Percentiles rank a stretch among this genome's conserved stretches.
Conservation (phyloP, 2,113 vertebrate genomes). For the Osmerus eperlanus region DNA sequence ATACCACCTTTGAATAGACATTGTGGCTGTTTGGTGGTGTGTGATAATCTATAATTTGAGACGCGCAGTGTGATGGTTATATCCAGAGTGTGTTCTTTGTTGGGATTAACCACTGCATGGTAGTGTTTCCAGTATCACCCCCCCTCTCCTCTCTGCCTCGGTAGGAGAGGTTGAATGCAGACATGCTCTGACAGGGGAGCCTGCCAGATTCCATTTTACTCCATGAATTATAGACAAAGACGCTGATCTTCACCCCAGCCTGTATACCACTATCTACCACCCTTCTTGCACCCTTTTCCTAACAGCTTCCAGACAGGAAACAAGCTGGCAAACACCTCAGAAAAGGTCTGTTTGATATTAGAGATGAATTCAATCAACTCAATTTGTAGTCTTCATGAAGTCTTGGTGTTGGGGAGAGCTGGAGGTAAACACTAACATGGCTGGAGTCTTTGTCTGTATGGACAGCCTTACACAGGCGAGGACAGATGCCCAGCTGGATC, state of each 20-base stretch:
- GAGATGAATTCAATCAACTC: too few species aligned
- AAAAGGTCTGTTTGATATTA: too few species aligned
- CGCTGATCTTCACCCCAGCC: constrained; percentile 25
- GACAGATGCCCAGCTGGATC: constrained; percentile 61
- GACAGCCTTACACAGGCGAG: constrained; percentile 30
- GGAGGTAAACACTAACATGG: neutral
- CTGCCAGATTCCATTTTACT: constrained; percentile 63
- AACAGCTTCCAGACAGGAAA: neutral
- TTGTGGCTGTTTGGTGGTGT: too few species aligned
- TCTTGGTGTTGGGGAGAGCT: too few species aligned
- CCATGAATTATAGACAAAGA: constrained; percentile 78
- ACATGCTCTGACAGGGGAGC: constrained; percentile 46
- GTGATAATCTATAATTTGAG: constrained; percentile 7
- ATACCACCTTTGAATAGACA: too few species aligned
- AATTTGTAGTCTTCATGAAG: too few species aligned
- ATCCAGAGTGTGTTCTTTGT: constrained; percentile 42
- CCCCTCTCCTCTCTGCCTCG: constrained; percentile 26
- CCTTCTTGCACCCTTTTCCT: neutral
- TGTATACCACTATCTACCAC: constrained; percentile 8
- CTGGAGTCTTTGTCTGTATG: constrained; percentile 30
- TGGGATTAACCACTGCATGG: constrained; percentile 28
- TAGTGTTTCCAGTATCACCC: constrained; percentile 27
- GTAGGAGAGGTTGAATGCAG: constrained; percentile 39
- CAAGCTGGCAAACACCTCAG: too few species aligned
- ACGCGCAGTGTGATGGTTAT: constrained; percentile 5